phyloP scores from a whole-genome alignment of 2,888 invertebrate species.

The Catocala nupta region DNA sequence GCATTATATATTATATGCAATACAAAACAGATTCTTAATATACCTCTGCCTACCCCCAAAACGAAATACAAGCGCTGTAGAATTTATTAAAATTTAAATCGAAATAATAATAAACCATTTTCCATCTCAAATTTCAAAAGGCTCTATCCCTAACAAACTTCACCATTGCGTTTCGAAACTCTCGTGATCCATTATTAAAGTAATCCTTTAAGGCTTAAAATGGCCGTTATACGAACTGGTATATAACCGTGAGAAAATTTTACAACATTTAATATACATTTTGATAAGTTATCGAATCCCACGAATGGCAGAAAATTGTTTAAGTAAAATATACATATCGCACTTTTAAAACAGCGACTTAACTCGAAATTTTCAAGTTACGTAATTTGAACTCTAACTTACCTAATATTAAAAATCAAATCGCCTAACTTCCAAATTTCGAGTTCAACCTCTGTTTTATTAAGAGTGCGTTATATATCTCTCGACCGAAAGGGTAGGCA shows the following conservation, averaged over 20 bases:
- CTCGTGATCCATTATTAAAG: constrained; percentile 46
- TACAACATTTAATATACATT: constrained; percentile 36
- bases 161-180: constrained; percentile 23
- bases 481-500: too few relatives aligned
- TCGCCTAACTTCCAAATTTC: too few relatives aligned
- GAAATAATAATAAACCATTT: constrained; percentile 3
- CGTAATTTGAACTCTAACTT: too few relatives aligned
- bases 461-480: too few relatives aligned
- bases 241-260: constrained; percentile 34
- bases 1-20: too few relatives aligned
- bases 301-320: not conserved
- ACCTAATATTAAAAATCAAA: too few relatives aligned
- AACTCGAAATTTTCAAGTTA: too few relatives aligned
- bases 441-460: too few relatives aligned
- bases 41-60: too few relatives aligned
- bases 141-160: constrained; percentile 28
- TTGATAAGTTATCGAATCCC: constrained; percentile 29
- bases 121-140: constrained; percentile 12
- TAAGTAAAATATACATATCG: too few relatives aligned
- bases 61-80: not conserved
- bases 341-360: too few relatives aligned
- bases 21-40: too few relatives aligned
- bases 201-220: constrained; percentile 35
- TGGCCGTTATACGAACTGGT: constrained; percentile 15
- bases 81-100: constrained; percentile 4